Base-by-base conservation (phyloP, 1,140 invertebrate species). In the Lepidurus packardi region DNA sequence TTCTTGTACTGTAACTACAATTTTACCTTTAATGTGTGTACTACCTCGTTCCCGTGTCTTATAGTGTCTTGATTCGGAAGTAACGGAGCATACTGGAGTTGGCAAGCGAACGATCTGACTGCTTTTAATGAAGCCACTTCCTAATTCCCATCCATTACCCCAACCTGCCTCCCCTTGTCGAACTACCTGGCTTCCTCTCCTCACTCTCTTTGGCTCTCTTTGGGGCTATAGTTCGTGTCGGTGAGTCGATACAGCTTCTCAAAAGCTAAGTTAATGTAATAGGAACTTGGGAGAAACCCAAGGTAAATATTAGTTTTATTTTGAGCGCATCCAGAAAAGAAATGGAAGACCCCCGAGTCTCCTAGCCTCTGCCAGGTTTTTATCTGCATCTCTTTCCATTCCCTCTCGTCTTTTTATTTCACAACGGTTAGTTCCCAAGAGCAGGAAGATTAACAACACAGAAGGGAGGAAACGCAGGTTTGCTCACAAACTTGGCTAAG, bases 281-380 rank as follows among this genome's bases (percentile, higher is more conserved):
- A 76, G n/a, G 78, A 76, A n/a, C 77, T 74, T 42, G 75, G 65
- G 25, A 76, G 47, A 25, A 79, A 34, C 34, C 43, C 74, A 43
- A 16, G 74, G 74, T 21, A 41, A 47, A 44, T 73, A 75, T 43
- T 16, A 77, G 13, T 21, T n/a, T n/a, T 43, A n/a, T 42, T 11
- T n/a, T 4, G 34, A 34, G 34, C 34, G 34, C 34, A 34, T 4
- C 34, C 34, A 34, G 25, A 34, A 34, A 34, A 34, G 34, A 34
- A 34, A 34, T 34, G 34, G 34, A 34, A 34, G 34, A 34, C 4
- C 2, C 2, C 34, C 3, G 34, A 34, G 34, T 34, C 34, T 34
- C 34, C 34, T 4, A 34, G 34, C 34, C 34, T 34, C 34, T 34
- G 34, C 34, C 3, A 34, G 34, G 34, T 34, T 65, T 65, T 65